Evolutionary conservation across 2,888 invertebrate genomes (phyloP), one percentile per base, ranked within the genome.

Genomic region (Ceratothoa steindachneri): DNA sequence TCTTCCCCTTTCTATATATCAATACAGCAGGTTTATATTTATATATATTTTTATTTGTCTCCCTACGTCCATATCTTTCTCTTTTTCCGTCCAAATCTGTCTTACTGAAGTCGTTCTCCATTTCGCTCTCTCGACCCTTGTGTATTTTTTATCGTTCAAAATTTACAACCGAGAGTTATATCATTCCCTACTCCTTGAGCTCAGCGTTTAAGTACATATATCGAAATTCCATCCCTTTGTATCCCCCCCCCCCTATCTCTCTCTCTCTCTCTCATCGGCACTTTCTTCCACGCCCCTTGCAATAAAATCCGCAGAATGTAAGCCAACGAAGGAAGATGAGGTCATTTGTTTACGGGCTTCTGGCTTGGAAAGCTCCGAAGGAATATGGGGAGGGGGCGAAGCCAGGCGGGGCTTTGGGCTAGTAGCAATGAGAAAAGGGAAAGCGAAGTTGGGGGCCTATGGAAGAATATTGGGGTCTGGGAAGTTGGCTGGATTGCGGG

Each of bases 301-400:
- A 60, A 60, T 60, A 60, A 60, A 60, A 60, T 60, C 22, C 22
- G 60, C 60, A 60, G 60, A 24, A 60, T 60, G 60, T 60, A 4
- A 60, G 60, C 60, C 60, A 60, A 60, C 3, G 60, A 60, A 60
- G 60, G 60, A n/a, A 60, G 60, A 60, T 60, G 60, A 60, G 60
- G 60, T 60, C 60, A 60, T 60, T 60, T 60, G 60, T 60, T 60
- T 60, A n/a, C 60, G 60, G 27, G 22, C 24, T 24, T 24, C 60
- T 60, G n/a, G 60, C 60, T 60, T 60, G 60, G 60, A 24, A 60
- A 60, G 60, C 19, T 22, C 22, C 60, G 19, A 60, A n/a, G 60
- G 60, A 60, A 60, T 60, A 60, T 60, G 60, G 24, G 60, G n/a
- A n/a, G n/a, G n/a, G 24, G 60, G 60, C 60, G 12, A 1, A 60